Conservation (phyloP, 2,797 vertebrate genomes). For the Pseudomugil gertrudae region DNA sequence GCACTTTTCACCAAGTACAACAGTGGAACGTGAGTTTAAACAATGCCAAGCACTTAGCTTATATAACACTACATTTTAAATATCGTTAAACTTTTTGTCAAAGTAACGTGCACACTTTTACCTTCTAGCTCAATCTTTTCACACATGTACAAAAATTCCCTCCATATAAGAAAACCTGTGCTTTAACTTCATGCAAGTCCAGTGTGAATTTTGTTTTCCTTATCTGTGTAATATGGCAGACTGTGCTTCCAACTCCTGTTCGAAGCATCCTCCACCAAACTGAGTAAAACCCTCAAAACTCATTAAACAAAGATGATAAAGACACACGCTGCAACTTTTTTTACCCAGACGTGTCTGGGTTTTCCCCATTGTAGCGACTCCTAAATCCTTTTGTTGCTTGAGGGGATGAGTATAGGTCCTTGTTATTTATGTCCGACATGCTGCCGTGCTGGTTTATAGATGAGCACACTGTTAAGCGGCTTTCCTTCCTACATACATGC, state of each 20-base stretch:
- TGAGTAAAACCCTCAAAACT: background rate
- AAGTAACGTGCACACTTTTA: background rate
- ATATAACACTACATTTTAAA: background rate
- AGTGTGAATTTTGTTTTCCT: background rate
- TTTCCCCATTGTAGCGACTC: background rate
- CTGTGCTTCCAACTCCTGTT: background rate
- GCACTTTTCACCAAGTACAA: slow-evolving; percentile 87
- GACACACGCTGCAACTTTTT: background rate
- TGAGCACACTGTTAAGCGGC: too few species aligned
- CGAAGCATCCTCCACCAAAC: background rate
- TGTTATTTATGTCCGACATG: too few species aligned
- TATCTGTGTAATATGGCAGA: background rate
- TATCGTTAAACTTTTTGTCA: slow-evolving; percentile 7
- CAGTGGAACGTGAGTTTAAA: slow-evolving; percentile 91
- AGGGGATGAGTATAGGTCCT: too few species aligned
- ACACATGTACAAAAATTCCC: background rate
- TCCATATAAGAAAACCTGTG: background rate
- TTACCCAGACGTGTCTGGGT: background rate
- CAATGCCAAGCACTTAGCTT: background rate
- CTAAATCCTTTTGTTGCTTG: too few species aligned
- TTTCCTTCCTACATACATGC: too few species aligned
- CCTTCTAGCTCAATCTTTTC: background rate
- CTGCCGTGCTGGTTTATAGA: too few species aligned
- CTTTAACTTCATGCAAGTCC: background rate
- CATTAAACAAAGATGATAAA: background rate